These are phyloP conservation scores for Zaprionus camerounensis DNA, from an alignment of 1,140 invertebrate genomes.

Conservation along the genomic window DNA sequence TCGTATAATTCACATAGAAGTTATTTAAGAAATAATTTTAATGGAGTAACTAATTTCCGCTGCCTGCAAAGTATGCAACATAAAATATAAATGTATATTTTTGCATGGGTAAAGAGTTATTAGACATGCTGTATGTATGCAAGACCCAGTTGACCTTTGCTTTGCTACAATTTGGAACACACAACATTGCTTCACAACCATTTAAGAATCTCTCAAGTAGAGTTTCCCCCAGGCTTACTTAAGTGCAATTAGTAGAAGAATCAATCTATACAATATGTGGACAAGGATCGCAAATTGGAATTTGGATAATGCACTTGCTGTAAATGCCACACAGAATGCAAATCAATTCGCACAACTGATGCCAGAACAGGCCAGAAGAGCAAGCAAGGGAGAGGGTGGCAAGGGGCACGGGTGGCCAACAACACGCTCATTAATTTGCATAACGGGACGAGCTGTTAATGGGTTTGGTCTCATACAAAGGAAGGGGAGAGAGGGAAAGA, in stretches of 20 bases:
- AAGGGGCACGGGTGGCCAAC: constrained; percentile 1
- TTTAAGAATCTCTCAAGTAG: not conserved
- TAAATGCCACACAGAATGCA: constrained; percentile 38
- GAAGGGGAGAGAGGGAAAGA: not conserved
- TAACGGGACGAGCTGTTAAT: constrained; percentile 32
- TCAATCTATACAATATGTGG: not conserved
- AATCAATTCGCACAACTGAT: constrained; percentile 36
- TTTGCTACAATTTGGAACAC: not conserved
- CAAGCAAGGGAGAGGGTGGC: not conserved
- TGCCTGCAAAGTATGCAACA: no score
- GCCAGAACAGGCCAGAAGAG: not conserved
- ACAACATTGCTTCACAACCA: not conserved
- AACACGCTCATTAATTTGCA: constrained; percentile 54
- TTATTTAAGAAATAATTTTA: no score
- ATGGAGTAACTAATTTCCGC: no score
- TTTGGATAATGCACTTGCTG: constrained; percentile 29
- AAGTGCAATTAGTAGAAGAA: constrained; percentile 12
- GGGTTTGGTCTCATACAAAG: not conserved
- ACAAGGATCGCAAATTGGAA: constrained; percentile 28
- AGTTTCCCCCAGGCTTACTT: not conserved
- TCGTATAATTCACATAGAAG: no score
- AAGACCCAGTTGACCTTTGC: no score
- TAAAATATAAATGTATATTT: no score
- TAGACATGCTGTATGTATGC: no score
- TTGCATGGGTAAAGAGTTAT: no score